Percentiles rank a stretch among this genome's conserved stretches.
These are phyloP conservation scores for Mastacembelus armatus DNA, from an alignment of 2,797 vertebrate species.

Conservation along the genomic window DNA sequence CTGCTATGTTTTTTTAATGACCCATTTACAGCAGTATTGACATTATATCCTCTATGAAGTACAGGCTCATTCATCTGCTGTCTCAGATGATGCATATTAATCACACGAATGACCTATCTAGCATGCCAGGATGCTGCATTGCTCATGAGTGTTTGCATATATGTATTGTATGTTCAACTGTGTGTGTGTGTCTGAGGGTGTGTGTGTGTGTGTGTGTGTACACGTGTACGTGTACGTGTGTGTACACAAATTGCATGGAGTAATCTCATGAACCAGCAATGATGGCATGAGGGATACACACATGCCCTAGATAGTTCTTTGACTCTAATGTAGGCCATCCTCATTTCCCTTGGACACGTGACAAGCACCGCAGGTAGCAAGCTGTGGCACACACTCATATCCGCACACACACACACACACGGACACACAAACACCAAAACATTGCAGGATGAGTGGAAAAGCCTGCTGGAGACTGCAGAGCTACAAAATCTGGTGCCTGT, in stretches of 20 bases:
- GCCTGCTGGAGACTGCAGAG: constrained; percentile 42
- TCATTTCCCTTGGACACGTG: constrained; percentile 74
- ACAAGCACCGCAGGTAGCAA: constrained; percentile 74
- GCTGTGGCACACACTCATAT: constrained; percentile 35
- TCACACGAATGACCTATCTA: constrained; percentile 58
- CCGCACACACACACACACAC: constrained; percentile 13
- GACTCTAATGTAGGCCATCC: constrained; percentile 82
- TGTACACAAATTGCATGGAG: constrained; percentile 29
- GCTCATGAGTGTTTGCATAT: constrained; percentile 20
- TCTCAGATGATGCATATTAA: constrained; percentile 62
- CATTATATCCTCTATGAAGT: constrained; percentile 60
- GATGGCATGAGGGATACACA: constrained; percentile 73
- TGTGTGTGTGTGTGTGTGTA: constrained; percentile 10
- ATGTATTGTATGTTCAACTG: constrained; percentile 31
- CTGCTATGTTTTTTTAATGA: constrained; percentile 58
- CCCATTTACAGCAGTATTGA: constrained; percentile 57
- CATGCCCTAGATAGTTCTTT: constrained; percentile 79
- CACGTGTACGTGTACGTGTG: not conserved
- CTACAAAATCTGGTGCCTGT: constrained; percentile 45
- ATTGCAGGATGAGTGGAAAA: constrained; percentile 33
- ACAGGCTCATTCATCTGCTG: constrained; percentile 52
- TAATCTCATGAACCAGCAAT: constrained; percentile 64
- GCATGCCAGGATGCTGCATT: constrained; percentile 8
- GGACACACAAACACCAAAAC: constrained; percentile 39
- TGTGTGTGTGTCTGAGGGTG: constrained; percentile 11